Conservation (phyloP, 1,140 invertebrate genomes). For the Lordiphosa clarofinis region DNA sequence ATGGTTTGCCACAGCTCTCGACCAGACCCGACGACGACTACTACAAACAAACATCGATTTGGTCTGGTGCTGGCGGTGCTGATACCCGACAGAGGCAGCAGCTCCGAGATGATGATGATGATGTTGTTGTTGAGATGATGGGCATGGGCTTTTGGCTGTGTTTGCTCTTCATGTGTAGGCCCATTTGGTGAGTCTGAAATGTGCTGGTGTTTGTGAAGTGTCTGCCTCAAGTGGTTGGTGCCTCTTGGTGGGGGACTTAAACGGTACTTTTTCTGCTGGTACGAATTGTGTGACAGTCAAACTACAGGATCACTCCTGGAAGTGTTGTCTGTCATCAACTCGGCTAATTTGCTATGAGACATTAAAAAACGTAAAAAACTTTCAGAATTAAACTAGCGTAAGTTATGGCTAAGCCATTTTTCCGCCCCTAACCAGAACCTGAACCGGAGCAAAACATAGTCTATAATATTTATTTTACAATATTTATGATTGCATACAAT, state of each 20-base stretch:
- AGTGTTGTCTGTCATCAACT: no score
- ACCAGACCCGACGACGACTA: conserved; percentile 16
- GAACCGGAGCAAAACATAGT: no score
- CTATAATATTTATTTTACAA: no score
- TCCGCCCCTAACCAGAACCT: no score
- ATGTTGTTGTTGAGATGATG: conserved; percentile 23
- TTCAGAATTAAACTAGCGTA: no score
- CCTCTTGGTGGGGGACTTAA: neutral
- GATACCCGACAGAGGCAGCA: neutral
- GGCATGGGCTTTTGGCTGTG: conserved; percentile 4
- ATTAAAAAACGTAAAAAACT: no score
- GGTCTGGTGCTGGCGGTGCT: conserved; percentile 7
- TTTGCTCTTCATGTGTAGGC: conserved; percentile 41
- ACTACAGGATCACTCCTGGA: no score
- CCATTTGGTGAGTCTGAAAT: no score
- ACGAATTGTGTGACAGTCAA: no score
- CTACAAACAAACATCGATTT: conserved; percentile 12
- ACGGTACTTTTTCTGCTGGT: neutral
- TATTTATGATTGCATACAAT: no score
- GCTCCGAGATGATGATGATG: conserved; percentile 13
- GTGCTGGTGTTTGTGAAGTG: conserved; percentile 7
- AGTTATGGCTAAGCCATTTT: no score
- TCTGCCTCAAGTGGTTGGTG: conserved; percentile 18
- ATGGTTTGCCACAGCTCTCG: conserved; percentile 44
- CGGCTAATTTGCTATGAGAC: no score